These are phyloP conservation scores for Aporophyla nigra DNA, from an alignment of 2,888 invertebrate species.

Conservation along the genomic window DNA sequence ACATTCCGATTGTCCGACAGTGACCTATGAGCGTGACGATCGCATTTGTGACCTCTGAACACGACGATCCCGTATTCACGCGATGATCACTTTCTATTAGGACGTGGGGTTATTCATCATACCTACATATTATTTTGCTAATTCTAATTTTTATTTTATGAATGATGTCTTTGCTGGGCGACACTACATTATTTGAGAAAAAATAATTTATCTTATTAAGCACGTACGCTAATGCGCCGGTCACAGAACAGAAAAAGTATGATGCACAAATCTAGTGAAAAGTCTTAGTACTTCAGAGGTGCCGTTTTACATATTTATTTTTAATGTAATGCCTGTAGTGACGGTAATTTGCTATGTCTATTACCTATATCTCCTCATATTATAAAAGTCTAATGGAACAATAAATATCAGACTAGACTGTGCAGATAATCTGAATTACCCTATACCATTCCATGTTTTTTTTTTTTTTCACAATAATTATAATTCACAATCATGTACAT, in stretches of 20 bases:
- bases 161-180: conserved; percentile 41
- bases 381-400: conserved; percentile 52
- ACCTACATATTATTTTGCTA: conserved; percentile 21
- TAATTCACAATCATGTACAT: conserved; percentile 24
- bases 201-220: conserved; percentile 8
- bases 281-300: conserved; percentile 11
- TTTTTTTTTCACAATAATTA: conserved; percentile 14
- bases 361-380: conserved; percentile 21
- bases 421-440: conserved; percentile 61
- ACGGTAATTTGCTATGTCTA: conserved; percentile 19
- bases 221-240: conserved; percentile 17
- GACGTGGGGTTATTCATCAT: conserved; percentile 23
- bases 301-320: not conserved
- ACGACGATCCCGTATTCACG: not conserved
- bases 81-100: not conserved
- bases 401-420: conserved; percentile 74
- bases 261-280: conserved; percentile 17
- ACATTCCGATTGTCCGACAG: not conserved
- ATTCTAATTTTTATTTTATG: conserved; percentile 40
- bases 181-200: conserved; percentile 16
- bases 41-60: not conserved
- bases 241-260: conserved; percentile 30
- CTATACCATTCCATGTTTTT: conserved; percentile 44
- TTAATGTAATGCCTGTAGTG: not conserved
- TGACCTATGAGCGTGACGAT: not conserved